Evolutionary conservation across 2,113 vertebrate genomes (phyloP).

Genomic region (Panthera uncia): DNA sequence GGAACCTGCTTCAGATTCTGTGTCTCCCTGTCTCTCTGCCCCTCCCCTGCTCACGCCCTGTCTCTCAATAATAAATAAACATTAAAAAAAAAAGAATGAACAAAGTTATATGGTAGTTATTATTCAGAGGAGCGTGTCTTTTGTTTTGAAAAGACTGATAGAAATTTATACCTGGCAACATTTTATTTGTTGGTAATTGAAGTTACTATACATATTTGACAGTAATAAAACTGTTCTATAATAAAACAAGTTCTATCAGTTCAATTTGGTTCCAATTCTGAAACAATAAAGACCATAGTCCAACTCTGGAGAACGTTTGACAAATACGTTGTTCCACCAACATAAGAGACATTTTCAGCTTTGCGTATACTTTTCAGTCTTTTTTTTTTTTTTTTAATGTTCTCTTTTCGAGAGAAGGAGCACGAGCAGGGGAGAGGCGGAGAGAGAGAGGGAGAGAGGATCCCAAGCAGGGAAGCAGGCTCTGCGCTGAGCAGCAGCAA

Average conservation of each 20-base stretch:
- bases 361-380: not conserved
- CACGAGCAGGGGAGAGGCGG: too few relatives aligned
- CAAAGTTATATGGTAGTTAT: not conserved
- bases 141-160: not conserved
- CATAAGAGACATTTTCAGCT: not conserved
- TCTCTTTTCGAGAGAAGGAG: too few relatives aligned
- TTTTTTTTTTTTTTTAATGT: not conserved
- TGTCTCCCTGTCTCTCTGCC: too few relatives aligned
- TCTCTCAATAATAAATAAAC: too few relatives aligned
- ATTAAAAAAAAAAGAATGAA: not conserved
- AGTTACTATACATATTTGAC: not conserved
- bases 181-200: not conserved
- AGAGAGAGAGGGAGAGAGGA: too few relatives aligned
- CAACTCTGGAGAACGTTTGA: not conserved
- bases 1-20: too few relatives aligned
- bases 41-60: too few relatives aligned
- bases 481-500: too few relatives aligned
- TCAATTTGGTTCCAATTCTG: not conserved
- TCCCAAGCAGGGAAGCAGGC: too few relatives aligned
- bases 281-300: not conserved
- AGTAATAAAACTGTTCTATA: not conserved
- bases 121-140: not conserved
- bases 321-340: not conserved
- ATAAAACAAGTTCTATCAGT: not conserved
- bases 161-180: not conserved